Base-by-base conservation (phyloP, 2,113 vertebrate species). In the Calypte anna region DNA sequence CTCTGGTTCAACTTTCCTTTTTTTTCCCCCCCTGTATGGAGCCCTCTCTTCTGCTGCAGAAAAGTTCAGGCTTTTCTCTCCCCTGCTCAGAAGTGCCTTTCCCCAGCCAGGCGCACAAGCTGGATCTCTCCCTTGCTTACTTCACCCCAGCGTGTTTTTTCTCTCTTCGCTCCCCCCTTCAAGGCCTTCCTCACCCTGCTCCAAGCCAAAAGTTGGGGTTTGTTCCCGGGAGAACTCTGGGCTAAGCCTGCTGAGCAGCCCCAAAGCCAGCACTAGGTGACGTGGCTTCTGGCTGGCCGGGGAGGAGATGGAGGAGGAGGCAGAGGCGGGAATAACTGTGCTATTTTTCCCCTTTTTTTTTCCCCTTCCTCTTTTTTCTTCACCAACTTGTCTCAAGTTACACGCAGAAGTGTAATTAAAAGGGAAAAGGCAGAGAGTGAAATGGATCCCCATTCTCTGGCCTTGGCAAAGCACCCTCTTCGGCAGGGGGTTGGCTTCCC, bases 371-470 rank as follows among this genome's bases (percentile, higher is more conserved):
- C 61, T 50, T 69, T 87, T 51, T 61, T 80, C 86, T 88, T 86
- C n/a, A 74, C 43, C 33, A 76, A 66, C 82, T 86, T 93, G 95
- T 97, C 96, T 97, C 97, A 94, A 93, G 85, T 97, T 97, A 97
- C 97, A 95, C 13, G 1, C 68, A 66, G 89, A 93, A 97, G 83
- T 55, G 43, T 66, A n/a, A 27, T 94, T 91, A 64, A 67, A 96
- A 87, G 74, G 87, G 82, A 76, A 94, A 90, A 96, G 73, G 85
- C 93, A 78, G 58, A 54, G 21, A 54, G 21, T 51, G 88, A 67
- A 36, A 21, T 44, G 70, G 70, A 61, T 70, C 74, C 38, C 58
- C 51, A 30, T 86, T 59, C 46, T 66, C 92, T 27, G 63, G 48
- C 36, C 11, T 38, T 50, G 31, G 50, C 54, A 46, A 74, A 2